Evolutionary conservation across 2,113 vertebrate genomes (phyloP), one percentile per base, ranked within the genome.

Genomic region (Sapajus apella): DNA sequence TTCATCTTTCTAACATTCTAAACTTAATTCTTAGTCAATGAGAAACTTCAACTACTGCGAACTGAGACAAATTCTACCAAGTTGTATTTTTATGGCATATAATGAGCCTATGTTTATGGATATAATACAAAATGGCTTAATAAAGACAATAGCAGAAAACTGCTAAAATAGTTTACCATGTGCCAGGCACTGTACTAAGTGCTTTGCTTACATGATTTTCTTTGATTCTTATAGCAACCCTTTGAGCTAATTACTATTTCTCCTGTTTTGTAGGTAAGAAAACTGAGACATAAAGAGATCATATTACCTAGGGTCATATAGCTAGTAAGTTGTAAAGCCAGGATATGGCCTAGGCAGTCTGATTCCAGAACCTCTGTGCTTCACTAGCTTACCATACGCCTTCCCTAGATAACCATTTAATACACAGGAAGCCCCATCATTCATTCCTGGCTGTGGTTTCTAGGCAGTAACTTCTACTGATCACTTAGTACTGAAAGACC

Each of bases 1-100:
- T 89, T 95, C 61, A 52, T 73, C 50, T 0, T 76, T 56, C 77
- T 94, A 92, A 90, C 94, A 66, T 52, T 27, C 70, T 56, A 4
- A 86, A 72, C 68, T 89, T 82, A 94, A 94, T 96, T 94, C 45
- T 97, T 80, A 87, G 56, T 32, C 84, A 92, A 94, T 61, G 45
- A 73, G 43, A 72, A 7, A 8, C 20, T 30, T 75, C 40, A 20
- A 30, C 32, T 64, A 25, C 79, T 52, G 8, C 20, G 37, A 93
- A 70, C n/a, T 14, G 45, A 61, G 70, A 87, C 47, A 66, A 84
- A 64, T 64, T 79, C 47, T 17, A 72, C 25, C 35, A 21, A 43
- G 23, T 50, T 70, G 20, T 45, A 47, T 27, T 92, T 90, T 23
- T 1, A 25, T 13, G 16, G 35, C 40, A 12, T 79, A 79, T 17